Evolutionary conservation across 2,888 invertebrate species (phyloP).

Genomic region (Boloria euphrosyne): DNA sequence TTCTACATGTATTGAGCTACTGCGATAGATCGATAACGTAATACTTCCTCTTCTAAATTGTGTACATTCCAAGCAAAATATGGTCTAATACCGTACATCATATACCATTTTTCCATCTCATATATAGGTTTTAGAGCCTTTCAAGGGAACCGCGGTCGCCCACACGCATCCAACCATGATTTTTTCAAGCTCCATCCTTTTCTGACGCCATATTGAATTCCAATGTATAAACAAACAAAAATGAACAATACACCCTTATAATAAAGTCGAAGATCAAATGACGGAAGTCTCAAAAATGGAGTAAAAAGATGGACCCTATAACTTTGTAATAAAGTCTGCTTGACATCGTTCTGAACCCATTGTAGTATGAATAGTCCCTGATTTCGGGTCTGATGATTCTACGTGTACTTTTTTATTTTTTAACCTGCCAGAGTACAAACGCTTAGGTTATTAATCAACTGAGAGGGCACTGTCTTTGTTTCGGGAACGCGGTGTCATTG

Average conservation of each 20-base stretch:
- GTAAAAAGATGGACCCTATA: constrained; percentile 49
- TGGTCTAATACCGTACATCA: constrained; percentile 7
- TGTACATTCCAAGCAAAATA: background rate
- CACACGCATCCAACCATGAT: constrained; percentile 69
- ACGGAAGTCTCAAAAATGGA: constrained; percentile 13
- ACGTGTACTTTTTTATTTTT: constrained; percentile 59
- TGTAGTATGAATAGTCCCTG: constrained; percentile 65
- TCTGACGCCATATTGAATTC: constrained; percentile 70
- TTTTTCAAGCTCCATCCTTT: constrained; percentile 72
- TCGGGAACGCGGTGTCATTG: constrained; percentile 31
- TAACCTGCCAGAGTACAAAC: constrained; percentile 55
- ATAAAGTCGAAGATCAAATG: constrained; percentile 25
- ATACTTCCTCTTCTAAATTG: too few relatives aligned
- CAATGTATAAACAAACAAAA: constrained; percentile 43
- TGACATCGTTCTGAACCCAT: constrained; percentile 55
- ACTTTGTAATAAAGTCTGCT: constrained; percentile 53
- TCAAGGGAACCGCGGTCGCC: constrained; percentile 55
- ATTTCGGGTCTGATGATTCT: constrained; percentile 56
- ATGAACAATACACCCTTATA: constrained; percentile 20
- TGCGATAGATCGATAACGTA: too few relatives aligned
- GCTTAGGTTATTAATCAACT: constrained; percentile 66
- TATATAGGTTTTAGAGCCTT: constrained; percentile 35
- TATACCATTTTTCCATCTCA: constrained; percentile 32
- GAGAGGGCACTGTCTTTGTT: constrained; percentile 35
- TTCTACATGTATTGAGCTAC: too few relatives aligned